Percentiles rank a stretch among this genome's conserved stretches.
These are phyloP conservation scores for Diplolepis rosae DNA, from an alignment of 2,888 invertebrate species.

Conservation along the genomic window DNA sequence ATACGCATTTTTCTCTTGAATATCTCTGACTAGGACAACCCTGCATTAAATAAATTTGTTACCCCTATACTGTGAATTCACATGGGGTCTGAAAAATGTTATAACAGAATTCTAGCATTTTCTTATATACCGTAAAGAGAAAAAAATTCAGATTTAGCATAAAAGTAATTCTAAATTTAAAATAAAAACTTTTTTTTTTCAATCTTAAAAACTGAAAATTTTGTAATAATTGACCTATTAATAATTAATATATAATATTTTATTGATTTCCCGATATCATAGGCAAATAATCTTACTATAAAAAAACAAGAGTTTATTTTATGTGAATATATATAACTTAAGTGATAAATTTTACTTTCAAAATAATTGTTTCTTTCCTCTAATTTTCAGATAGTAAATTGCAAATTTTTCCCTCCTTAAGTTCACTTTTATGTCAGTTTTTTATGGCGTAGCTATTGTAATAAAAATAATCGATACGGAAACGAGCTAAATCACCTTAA, in stretches of 20 bases:
- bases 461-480: not conserved
- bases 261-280: not conserved
- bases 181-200: not conserved
- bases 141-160: not conserved
- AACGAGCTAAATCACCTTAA: not conserved
- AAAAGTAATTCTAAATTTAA: not conserved
- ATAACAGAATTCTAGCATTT: not conserved
- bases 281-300: not conserved
- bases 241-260: not conserved
- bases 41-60: slow-evolving; percentile 15
- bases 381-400: not conserved
- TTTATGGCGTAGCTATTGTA: not conserved
- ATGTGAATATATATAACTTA: not conserved
- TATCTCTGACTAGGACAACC: not conserved
- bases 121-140: not conserved
- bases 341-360: no score
- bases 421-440: not conserved
- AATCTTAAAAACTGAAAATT: not conserved
- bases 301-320: not conserved
- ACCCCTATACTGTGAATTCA: not conserved
- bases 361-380: not conserved
- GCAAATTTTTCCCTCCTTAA: not conserved
- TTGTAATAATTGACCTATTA: not conserved
- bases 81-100: not conserved
- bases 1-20: not conserved